Evolutionary conservation across 2,797 vertebrate genomes (phyloP), one percentile per base, ranked within the genome.

Genomic region (Myotis myotis): DNA sequence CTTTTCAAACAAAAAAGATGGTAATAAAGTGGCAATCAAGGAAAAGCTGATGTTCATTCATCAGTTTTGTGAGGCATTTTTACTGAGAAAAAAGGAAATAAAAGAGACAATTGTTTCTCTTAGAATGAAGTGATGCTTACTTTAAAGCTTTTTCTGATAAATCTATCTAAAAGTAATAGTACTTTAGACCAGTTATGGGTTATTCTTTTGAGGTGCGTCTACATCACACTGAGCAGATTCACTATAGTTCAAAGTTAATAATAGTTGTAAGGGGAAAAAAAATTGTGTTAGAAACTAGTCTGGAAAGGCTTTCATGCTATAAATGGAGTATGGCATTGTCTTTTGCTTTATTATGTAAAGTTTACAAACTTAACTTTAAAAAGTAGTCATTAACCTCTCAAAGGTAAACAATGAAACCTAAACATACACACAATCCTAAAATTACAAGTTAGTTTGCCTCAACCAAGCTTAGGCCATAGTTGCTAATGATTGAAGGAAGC

Each of bases 391-490:
- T 89, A 86, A 53, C 49, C 16, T 78, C 85, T 78, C 13, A 86
- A 78, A 89, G 81, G 20, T 76, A 86, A 89, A 57, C 33, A 74
- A 38, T 75, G 30, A 93, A 91, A 81, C 33, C 85, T 71, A 92
- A 82, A 53, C 8, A 57, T 57, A 60, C 33, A 75, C 1, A 55
- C 11, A 89, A 38, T 57, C 80, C 85, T 85, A 93, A 92, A 93
- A 71, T 66, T n/a, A 23, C 2, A 51, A 75, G 33, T 96, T 79
- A 81, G 38, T 71, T 87, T 83, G 33, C 25, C 30, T 94, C 33
- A 80, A 3, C 62, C 30, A 60, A 87, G 36, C 15, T 19, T 68
- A 5, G 2, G 38, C 44, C 16, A 57, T 92, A 87, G 62, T 83
- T 79, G 41, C 9, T 92, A 68, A 70, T 75, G 36, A 49, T 25